phyloP scores from a whole-genome alignment of 2,113 vertebrate genomes.

The Anolis carolinensis region DNA sequence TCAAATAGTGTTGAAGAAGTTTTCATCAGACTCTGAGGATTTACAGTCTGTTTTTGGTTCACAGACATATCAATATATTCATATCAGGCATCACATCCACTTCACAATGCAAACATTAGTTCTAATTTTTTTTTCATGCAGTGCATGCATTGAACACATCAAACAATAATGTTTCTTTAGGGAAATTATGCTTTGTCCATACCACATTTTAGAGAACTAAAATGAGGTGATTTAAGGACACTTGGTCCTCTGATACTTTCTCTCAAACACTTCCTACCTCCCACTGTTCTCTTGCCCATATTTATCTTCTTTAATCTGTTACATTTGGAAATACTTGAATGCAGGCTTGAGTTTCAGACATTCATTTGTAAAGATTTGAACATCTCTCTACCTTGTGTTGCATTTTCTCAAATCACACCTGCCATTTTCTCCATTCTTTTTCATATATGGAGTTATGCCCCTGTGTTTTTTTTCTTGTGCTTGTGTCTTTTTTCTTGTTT shows the following conservation, averaged over 20 bases:
- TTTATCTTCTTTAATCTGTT: slow-evolving; percentile 61
- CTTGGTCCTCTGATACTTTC: slow-evolving; percentile 56
- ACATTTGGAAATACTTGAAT: slow-evolving; percentile 42
- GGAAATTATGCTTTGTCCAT: slow-evolving; percentile 57
- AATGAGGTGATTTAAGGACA: slow-evolving; percentile 52
- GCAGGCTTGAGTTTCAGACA: slow-evolving; percentile 35
- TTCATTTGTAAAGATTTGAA: background rate
- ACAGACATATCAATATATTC: slow-evolving; percentile 1
- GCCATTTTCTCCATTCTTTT: too few relatives aligned
- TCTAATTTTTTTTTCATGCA: background rate
- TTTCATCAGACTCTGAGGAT: slow-evolving; percentile 8
- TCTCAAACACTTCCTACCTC: slow-evolving; percentile 61
- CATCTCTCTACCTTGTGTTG: too few relatives aligned
- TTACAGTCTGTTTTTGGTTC: slow-evolving; percentile 34
- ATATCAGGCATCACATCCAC: slow-evolving; percentile 11
- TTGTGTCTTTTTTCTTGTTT: too few relatives aligned
- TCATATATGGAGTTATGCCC: too few relatives aligned
- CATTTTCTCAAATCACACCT: too few relatives aligned
- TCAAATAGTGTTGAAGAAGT: background rate
- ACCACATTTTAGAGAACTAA: slow-evolving; percentile 51
- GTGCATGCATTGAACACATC: slow-evolving; percentile 58
- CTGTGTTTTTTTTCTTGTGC: too few relatives aligned
- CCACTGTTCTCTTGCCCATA: slow-evolving; percentile 51
- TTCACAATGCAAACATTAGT: slow-evolving; percentile 26
- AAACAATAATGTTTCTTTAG: slow-evolving; percentile 64